Conservation (phyloP, 2,888 invertebrate genomes). For the Therioaphis trifolii region DNA sequence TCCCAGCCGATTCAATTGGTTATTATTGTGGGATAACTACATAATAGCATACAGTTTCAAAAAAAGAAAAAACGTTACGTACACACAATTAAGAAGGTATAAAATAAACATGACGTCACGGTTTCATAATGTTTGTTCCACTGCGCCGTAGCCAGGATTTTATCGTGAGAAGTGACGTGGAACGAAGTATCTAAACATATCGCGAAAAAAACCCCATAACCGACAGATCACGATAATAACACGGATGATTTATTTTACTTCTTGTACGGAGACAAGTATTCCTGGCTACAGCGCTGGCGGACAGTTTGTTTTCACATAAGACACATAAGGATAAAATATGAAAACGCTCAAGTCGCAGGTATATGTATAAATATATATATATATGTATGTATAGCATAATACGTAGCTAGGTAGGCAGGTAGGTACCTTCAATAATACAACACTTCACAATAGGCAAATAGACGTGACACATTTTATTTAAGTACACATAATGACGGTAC, state of each 20-base stretch:
- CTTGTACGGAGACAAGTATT: neutral
- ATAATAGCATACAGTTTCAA: constrained; percentile 55
- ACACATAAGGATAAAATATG: constrained; percentile 9
- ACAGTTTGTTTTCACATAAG: neutral
- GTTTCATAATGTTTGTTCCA: neutral
- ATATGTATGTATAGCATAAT: too few species aligned
- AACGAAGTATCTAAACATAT: too few species aligned
- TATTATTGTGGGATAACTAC: constrained; percentile 73
- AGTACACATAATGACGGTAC: neutral
- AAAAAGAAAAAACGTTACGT: constrained; percentile 34
- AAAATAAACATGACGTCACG: constrained; percentile 45
- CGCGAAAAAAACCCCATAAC: too few species aligned
- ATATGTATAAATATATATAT: neutral
- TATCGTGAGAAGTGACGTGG: neutral
- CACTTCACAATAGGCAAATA: constrained; percentile 14
- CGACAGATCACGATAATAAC: neutral
- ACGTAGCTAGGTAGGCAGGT: neutral
- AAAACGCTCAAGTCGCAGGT: neutral
- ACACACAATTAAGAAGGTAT: constrained; percentile 52
- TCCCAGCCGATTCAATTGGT: constrained; percentile 77
- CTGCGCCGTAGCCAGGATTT: constrained; percentile 21
- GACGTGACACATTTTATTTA: constrained; percentile 39
- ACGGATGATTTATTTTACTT: too few species aligned
- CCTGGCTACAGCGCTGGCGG: constrained; percentile 20
- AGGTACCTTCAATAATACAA: constrained; percentile 20